Evolutionary conservation across 2,888 invertebrate genomes (phyloP).

Genomic region (Encarsia formosa): DNA sequence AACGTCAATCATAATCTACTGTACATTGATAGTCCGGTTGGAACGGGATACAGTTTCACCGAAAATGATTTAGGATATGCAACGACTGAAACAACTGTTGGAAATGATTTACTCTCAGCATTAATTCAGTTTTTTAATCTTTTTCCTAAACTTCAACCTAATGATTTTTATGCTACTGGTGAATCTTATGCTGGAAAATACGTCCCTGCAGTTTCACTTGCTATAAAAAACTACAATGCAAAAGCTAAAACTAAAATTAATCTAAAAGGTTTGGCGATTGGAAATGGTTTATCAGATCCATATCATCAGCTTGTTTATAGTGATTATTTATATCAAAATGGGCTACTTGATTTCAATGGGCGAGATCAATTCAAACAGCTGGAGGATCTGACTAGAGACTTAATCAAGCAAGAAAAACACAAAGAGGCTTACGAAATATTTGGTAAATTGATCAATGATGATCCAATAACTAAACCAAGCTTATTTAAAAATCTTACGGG

Average conservation of each 20-base stretch:
- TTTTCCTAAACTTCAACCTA: constrained; percentile 67
- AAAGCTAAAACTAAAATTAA: constrained; percentile 63
- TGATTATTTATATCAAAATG: constrained; percentile 74
- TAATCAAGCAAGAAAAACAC: constrained; percentile 62
- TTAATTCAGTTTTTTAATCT: constrained; percentile 78
- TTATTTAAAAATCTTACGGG: constrained; percentile 72
- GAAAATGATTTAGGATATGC: constrained; percentile 72
- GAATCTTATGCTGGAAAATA: constrained; percentile 82
- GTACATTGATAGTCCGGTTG: constrained; percentile 91
- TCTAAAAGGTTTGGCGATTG: constrained; percentile 67
- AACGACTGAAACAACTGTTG: constrained; percentile 73
- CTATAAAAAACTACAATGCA: constrained; percentile 64
- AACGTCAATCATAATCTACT: constrained; percentile 72
- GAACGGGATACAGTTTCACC: constrained; percentile 89
- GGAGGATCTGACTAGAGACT: constrained; percentile 57
- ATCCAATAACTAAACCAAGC: constrained; percentile 59
- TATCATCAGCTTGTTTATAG: constrained; percentile 68
- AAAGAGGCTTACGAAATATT: constrained; percentile 65
- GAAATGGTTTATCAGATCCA: constrained; percentile 73
- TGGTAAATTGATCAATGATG: constrained; percentile 63
- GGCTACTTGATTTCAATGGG: constrained; percentile 66
- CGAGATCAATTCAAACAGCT: constrained; percentile 58
- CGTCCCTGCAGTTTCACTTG: constrained; percentile 71
- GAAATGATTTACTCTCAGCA: constrained; percentile 70
- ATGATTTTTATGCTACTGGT: constrained; percentile 78